Evolutionary conservation across 2,797 vertebrate genomes (phyloP), one percentile per base, ranked within the genome.

Genomic region (Margarornis squamiger): DNA sequence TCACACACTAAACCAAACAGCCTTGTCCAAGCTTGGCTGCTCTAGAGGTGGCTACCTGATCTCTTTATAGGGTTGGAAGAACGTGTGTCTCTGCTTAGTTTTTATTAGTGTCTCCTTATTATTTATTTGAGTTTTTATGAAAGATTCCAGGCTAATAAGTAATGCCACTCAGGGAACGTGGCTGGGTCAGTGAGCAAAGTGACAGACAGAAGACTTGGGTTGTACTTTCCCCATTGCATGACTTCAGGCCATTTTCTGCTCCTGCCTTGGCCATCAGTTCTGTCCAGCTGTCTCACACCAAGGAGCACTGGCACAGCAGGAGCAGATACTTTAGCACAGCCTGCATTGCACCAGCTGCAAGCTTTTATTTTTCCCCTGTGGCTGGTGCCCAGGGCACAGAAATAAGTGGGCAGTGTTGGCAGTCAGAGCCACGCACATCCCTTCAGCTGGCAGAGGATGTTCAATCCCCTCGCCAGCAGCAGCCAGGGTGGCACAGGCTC

Each of bases 401-500:
- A 54, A 7, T 4, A 2, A 36, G 8, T 0, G 23, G 22, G 4
- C 14, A 0, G 18, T 4, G n/a, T 0, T 16, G 76, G 72, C 59
- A 72, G 62, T 18, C 38, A 43, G 70, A 4, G 52, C 45, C 3
- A 1, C 0, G 65, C 66, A 14, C 66, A 14, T 19, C 23, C 66
- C 68, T 9, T 57, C 7, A 1, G 9, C 87, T 6, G 39, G 52
- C 52, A 18, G 24, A 54, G 29, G 38, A 22, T 7, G 3, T 7
- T 46, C 14, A 1, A 10, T 0, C 7, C 19, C 66, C 68, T 55
- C 2, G 0, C 27, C 7, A 34, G 51, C 79, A 55, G 55, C 78
- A 29, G 13, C 48, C 52, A 4, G 74, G 45, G 27, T 34, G 86
- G 77, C 65, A 55, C 6, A 2, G 51, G 38, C 80, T 36, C 52